These are phyloP conservation scores for Oceanites oceanicus DNA, from an alignment of 2,113 vertebrate species.

Conservation along the genomic window DNA sequence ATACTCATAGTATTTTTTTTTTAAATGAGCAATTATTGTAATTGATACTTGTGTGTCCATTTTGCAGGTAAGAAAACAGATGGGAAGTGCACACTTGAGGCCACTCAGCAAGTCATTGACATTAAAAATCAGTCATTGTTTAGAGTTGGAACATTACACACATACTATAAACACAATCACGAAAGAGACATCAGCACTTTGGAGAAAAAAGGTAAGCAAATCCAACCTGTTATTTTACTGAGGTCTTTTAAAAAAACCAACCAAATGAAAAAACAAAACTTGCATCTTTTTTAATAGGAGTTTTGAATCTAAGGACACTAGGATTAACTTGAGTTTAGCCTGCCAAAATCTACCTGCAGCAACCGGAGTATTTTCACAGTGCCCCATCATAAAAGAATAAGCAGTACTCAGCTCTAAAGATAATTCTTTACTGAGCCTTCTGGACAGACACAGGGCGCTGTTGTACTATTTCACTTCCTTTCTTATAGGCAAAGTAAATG, in stretches of 20 bases:
- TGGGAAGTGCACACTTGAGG: background rate
- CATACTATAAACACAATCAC: rapidly evolving
- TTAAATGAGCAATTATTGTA: background rate
- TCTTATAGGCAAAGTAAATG: background rate
- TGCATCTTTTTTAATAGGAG: background rate
- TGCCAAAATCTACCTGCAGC: background rate
- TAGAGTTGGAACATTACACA: background rate
- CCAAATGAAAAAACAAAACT: background rate
- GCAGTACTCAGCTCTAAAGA: background rate
- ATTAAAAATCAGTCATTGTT: background rate
- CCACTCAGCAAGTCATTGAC: background rate
- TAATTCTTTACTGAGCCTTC: background rate
- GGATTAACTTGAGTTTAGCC: background rate
- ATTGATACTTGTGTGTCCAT: background rate
- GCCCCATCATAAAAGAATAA: background rate
- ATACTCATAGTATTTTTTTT: background rate
- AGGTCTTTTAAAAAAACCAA: background rate
- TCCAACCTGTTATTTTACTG: background rate
- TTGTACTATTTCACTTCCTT: background rate
- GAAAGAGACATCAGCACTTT: background rate
- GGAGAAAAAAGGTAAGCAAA: background rate
- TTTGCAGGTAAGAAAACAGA: background rate
- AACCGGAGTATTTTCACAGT: background rate
- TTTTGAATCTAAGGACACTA: background rate
- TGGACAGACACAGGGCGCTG: background rate